Evolutionary conservation across 2,113 vertebrate species (phyloP).

Genomic region (Choloepus hoffmanni): DNA sequence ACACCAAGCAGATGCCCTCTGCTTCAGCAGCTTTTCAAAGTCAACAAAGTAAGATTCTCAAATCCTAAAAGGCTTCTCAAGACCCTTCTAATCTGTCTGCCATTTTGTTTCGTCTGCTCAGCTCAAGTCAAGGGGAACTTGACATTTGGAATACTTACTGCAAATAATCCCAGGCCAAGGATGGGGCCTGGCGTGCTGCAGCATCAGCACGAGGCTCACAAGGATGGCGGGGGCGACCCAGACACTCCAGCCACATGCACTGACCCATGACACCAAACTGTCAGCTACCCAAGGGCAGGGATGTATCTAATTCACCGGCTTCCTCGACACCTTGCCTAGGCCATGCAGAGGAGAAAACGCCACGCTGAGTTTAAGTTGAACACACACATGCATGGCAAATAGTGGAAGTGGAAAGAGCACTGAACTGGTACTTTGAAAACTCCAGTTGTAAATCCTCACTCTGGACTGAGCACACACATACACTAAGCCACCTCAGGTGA

Average conservation of each 20-base stretch:
- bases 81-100: slow-evolving; percentile 79
- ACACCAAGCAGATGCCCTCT: not conserved
- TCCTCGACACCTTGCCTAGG: not conserved
- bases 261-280: not conserved
- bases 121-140: slow-evolving; percentile 80
- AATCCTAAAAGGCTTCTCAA: slow-evolving; percentile 78
- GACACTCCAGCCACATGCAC: not conserved
- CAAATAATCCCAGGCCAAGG: slow-evolving; percentile 75
- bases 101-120: slow-evolving; percentile 81
- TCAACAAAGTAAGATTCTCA: slow-evolving; percentile 73
- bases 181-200: not conserved
- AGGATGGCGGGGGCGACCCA: not conserved
- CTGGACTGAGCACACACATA: not conserved
- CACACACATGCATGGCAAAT: not conserved
- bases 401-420: rapidly evolving
- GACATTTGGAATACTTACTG: slow-evolving; percentile 81
- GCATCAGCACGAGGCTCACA: slow-evolving; percentile 29
- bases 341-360: not conserved
- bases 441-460: not conserved
- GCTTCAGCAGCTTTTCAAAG: slow-evolving; percentile 71
- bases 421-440: not conserved
- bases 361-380: not conserved
- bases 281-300: not conserved
- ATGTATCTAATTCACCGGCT: not conserved
- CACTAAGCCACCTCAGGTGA: not conserved